Evolutionary conservation across 2,888 invertebrate genomes (phyloP).

Genomic region (Dendrolimus houi): DNA sequence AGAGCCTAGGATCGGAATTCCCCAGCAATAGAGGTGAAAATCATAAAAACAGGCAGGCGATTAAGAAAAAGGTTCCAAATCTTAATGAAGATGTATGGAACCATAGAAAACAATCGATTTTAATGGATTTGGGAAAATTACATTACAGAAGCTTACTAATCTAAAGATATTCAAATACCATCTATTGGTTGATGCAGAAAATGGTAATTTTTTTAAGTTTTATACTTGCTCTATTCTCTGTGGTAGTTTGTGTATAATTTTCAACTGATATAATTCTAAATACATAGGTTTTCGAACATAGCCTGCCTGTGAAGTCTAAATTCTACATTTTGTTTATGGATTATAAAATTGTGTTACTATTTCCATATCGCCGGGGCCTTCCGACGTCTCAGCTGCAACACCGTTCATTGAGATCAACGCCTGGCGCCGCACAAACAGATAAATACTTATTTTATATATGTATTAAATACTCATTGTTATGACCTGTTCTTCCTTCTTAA

Average conservation of each 20-base stretch:
- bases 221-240: not conserved
- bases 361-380: slow-evolving; percentile 56
- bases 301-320: slow-evolving; percentile 55
- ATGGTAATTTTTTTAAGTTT: not conserved
- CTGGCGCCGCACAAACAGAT: slow-evolving; percentile 58
- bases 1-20: slow-evolving; percentile 5
- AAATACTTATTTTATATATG: slow-evolving; percentile 28
- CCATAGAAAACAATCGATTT: no score
- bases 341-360: slow-evolving; percentile 58
- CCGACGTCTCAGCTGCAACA: slow-evolving; percentile 57
- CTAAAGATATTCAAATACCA: no score
- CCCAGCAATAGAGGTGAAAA: not conserved
- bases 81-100: no score
- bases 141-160: no score
- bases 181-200: no score
- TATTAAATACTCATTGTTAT: no score
- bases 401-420: slow-evolving; percentile 69
- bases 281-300: slow-evolving; percentile 69
- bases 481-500: no score
- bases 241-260: no score
- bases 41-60: not conserved
- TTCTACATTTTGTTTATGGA: slow-evolving; percentile 39
- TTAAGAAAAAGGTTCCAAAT: no score
- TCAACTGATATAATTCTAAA: no score
- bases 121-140: no score